Base-by-base conservation (phyloP, 2,888 invertebrate species). In the Mechanitis messenoides region DNA sequence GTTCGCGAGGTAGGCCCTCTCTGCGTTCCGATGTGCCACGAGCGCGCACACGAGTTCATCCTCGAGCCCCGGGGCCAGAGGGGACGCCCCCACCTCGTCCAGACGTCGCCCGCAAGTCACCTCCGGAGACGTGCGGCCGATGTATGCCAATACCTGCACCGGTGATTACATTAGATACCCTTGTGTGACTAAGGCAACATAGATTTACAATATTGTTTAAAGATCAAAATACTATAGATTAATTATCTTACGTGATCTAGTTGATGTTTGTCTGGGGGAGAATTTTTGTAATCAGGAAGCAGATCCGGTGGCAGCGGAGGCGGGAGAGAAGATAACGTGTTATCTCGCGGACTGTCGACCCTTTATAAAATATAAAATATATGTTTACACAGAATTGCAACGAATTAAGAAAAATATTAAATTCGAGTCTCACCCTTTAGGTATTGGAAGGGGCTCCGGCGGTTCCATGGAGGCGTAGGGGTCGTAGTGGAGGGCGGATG, bases 61-160 rank as follows among this genome's bases (percentile, higher is more conserved):
- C 83, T 98, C 97, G 1, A 94, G 90, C 66, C 94, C 94, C 31
- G 92, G 87, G 59, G 94, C 93, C 68, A 97, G 88, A 0, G 95
- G 94, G 54, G 95, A 93, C 55, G 93, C 90, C 45, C 94, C 94
- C 2, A 97, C 95, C 65, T 94, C 93, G 83, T 97, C 97, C 65
- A 97, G 87, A 53, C 95, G 92, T 60, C 84, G 91, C 45, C 94
- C 94, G 69, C 85, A 84, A 61, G 94, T 86, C 77, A 97, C 96
- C 81, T 98, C 98, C 0, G 98, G 95, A 73, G 97, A 98, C 2
- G 97, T 96, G 81, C 95, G 93, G 0, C 97, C 97, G 74, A 98
- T 94, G 86, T 97, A 98, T 72, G 95, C 94, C 63, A 98, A 88
- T 64, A 97, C 91, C 97, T 97, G 75, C 3, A 12, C 6, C 9